phyloP scores from a whole-genome alignment of 1,140 invertebrate genomes.

The Leptestheria dahalacensis region DNA sequence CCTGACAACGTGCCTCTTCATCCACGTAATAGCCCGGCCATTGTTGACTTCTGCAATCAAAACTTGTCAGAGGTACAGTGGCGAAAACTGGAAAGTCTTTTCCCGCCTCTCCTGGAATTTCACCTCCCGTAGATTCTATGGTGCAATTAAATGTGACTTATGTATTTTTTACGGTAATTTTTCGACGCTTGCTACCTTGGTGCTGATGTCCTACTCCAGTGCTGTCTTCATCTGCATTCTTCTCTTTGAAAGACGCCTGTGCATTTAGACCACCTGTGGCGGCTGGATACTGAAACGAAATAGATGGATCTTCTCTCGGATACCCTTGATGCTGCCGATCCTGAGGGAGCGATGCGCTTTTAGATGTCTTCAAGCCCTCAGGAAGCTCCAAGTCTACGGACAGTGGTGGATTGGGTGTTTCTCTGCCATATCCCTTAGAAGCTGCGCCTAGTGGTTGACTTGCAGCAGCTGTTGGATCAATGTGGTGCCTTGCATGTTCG shows the following conservation, averaged over 20 bases:
- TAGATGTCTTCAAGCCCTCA: neutral
- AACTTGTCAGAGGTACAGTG: conserved; percentile 24
- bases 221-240: neutral
- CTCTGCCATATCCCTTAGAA: neutral
- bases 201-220: neutral
- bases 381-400: neutral
- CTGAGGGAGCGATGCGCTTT: too few relatives aligned
- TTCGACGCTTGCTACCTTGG: too few relatives aligned
- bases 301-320: neutral
- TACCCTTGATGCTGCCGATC: too few relatives aligned
- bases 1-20: conserved; percentile 27
- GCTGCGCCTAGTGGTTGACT: neutral
- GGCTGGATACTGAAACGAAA: neutral
- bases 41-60: conserved; percentile 23
- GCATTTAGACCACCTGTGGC: neutral
- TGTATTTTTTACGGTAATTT: too few relatives aligned
- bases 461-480: neutral
- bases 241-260: neutral
- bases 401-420: neutral
- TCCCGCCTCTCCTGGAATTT: conserved; percentile 35
- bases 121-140: neutral
- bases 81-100: conserved; percentile 35
- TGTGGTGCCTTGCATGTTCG: neutral
- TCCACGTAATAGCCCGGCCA: conserved; percentile 28
- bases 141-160: too few relatives aligned